Evolutionary conservation across 2,797 vertebrate genomes (phyloP), one percentile per base, ranked within the genome.

Genomic region (Myiotriccus ornatus): DNA sequence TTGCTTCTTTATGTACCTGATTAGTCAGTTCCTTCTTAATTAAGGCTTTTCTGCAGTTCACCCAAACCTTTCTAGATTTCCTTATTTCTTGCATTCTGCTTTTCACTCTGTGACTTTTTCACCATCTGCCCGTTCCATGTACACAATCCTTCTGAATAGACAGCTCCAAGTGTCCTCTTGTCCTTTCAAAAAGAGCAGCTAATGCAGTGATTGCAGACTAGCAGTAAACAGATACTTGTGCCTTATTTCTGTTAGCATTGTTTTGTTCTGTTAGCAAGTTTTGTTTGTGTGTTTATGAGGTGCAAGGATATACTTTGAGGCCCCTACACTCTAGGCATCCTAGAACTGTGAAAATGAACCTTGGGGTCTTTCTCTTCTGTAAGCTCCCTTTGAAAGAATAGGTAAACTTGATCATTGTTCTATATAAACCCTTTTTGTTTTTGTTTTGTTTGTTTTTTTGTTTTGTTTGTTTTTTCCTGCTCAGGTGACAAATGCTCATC

Each of bases 401-500:
- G 84, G 34, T 87, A 57, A 95, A 64, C 30, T 49, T 56, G 39
- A 65, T 90, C 82, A 53, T 90, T 79, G 64, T 57, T 63, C 25
- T 67, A 28, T 73, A 89, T 96, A 83, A 96, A 94, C 53, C 25
- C 52, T 67, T 62, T 63, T 32, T 32, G 17, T 9, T n/a, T 81
- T 69, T 83, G 24, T 83, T 23, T 84, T 71, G 50, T 52, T 75
- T 94, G 49, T 86, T 56, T 84, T 18, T 57, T 59, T 80, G 44
- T 32, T 59, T 56, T 84, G 21, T 57, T 59, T 80, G 44, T 32
- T 59, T n/a, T 46, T 17, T 18, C 84, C 89, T 92, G 69, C 93
- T 85, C 95, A 99, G 99, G 87, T 98, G 57, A 98, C 99, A 80
- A 98, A 98, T 90, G 97, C 98, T 70, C 98, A 98, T 50, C 98